Evolutionary conservation across 2,797 vertebrate genomes (phyloP).

Genomic region (Hypotaenidia okinawae): DNA sequence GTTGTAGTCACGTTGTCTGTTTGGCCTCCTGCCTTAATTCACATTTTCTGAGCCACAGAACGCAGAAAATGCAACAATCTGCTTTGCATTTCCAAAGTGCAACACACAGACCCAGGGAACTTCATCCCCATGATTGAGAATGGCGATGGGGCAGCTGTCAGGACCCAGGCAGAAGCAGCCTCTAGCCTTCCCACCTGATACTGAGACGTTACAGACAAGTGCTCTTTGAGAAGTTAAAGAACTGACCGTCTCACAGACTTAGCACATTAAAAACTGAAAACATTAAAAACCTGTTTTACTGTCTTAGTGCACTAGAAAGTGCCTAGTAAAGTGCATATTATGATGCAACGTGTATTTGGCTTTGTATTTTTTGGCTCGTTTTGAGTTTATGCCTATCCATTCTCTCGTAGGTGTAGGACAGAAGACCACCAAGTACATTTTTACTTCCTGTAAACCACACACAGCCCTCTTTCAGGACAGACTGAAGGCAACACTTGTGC

Average conservation of each 20-base stretch:
- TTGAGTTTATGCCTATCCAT: not conserved
- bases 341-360: not conserved
- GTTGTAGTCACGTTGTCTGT: not conserved
- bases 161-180: not conserved
- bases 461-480: not conserved
- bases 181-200: not conserved
- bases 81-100: not conserved
- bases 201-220: not conserved
- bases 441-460: not conserved
- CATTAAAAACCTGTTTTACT: not conserved
- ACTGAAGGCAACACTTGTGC: not conserved
- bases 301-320: not conserved
- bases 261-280: not conserved
- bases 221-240: not conserved
- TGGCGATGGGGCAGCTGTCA: not conserved
- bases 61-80: not conserved
- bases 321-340: not conserved
- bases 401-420: not conserved
- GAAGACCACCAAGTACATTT: not conserved
- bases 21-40: constrained; percentile 34
- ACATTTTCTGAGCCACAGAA: not conserved
- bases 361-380: not conserved
- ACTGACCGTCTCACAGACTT: not conserved
- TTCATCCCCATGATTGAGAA: not conserved
- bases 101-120: not conserved